These are phyloP conservation scores for Sciurus carolinensis DNA, from an alignment of 2,797 vertebrate species.

Conservation along the genomic window DNA sequence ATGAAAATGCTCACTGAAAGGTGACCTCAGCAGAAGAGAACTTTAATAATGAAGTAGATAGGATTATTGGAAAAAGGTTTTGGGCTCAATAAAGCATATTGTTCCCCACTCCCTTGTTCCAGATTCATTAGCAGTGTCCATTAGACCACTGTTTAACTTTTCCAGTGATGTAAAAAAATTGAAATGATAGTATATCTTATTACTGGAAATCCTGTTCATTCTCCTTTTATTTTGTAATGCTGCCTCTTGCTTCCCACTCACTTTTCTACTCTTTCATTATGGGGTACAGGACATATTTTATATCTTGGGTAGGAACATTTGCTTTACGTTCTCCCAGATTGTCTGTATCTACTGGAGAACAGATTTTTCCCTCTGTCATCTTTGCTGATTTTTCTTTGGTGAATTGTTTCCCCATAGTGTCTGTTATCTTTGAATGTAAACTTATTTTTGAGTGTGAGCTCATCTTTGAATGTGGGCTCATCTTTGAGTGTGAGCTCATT, in stretches of 20 bases:
- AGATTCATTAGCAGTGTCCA: not conserved
- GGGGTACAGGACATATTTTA: not conserved
- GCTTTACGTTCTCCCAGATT: not conserved
- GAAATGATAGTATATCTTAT: slow-evolving; percentile 16
- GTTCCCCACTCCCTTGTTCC: not conserved
- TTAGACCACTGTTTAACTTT: not conserved
- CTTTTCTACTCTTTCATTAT: not conserved
- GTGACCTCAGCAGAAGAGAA: too few relatives aligned
- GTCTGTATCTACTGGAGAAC: not conserved
- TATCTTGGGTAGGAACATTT: not conserved
- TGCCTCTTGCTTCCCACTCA: not conserved
- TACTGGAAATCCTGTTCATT: not conserved
- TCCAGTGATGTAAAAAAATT: not conserved
- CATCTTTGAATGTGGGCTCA: not conserved
- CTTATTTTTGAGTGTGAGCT: not conserved
- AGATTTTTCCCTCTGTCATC: not conserved
- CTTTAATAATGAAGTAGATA: too few relatives aligned
- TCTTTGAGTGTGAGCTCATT: not conserved
- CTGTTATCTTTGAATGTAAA: not conserved
- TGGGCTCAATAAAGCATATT: not conserved
- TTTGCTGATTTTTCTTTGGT: not conserved
- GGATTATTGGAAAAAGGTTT: not conserved
- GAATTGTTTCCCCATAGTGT: not conserved
- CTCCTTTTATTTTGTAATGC: not conserved
- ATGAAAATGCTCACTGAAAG: too few relatives aligned